phyloP scores from a whole-genome alignment of 2,888 invertebrate species.

The Watsonalla cultraria region DNA sequence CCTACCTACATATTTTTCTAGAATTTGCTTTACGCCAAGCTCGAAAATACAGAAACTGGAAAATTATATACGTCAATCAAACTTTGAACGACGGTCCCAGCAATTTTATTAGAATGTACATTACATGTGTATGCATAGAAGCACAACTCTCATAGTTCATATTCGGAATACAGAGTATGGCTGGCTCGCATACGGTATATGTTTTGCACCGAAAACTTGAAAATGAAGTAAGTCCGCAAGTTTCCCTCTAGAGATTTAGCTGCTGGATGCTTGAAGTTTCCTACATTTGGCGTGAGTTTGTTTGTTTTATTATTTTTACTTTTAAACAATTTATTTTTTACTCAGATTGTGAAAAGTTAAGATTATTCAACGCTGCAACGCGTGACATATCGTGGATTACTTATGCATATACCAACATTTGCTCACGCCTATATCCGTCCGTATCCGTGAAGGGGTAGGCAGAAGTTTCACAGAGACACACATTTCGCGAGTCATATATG shows the following conservation, averaged over 20 bases:
- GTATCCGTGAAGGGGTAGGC: too few species aligned
- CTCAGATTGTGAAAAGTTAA: background rate
- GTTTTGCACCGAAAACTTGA: constrained; percentile 23
- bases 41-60: too few species aligned
- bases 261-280: constrained; percentile 4
- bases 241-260: constrained; percentile 16
- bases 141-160: background rate
- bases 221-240: constrained; percentile 19
- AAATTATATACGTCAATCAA: background rate
- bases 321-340: background rate
- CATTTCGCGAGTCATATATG: too few species aligned
- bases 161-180: constrained; percentile 9
- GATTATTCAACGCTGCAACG: too few species aligned
- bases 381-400: too few species aligned
- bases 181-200: constrained; percentile 22
- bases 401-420: too few species aligned
- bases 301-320: background rate
- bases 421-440: too few species aligned
- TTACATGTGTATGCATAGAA: background rate
- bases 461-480: too few species aligned
- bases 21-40: too few species aligned
- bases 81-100: background rate
- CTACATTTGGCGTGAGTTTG: background rate
- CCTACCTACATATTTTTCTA: too few species aligned
- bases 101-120: background rate